Evolutionary conservation across 2,797 vertebrate genomes (phyloP).

Genomic region (Balearica regulorum): DNA sequence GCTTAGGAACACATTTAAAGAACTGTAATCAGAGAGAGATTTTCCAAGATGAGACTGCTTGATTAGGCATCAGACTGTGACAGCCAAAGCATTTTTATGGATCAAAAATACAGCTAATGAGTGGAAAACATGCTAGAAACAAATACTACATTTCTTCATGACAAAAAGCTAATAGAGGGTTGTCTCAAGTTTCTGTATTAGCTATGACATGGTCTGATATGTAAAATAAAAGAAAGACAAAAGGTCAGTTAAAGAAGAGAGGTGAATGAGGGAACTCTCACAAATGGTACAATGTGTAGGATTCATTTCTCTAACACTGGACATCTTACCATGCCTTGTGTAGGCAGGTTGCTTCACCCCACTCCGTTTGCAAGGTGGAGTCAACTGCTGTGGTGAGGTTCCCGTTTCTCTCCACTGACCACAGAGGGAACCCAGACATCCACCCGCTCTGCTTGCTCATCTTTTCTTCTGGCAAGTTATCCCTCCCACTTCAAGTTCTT

Average conservation of each 20-base stretch:
- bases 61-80: neutral
- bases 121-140: neutral
- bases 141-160: neutral
- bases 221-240: neutral
- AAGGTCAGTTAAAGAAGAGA: neutral
- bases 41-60: neutral
- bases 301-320: neutral
- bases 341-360: neutral
- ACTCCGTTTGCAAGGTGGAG: neutral
- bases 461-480: neutral
- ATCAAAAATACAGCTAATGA: neutral
- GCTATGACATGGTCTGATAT: neutral
- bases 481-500: neutral
- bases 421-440: neutral
- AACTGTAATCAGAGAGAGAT: neutral
- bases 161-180: neutral
- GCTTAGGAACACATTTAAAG: neutral
- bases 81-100: neutral
- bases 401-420: neutral
- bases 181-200: neutral
- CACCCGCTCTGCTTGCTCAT: neutral
- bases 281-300: neutral
- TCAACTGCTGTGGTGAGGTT: neutral
- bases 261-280: neutral
- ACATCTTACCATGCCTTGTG: neutral